These are phyloP conservation scores for Seriola rivoliana DNA, from an alignment of 2,113 vertebrate genomes.

Conservation along the genomic window DNA sequence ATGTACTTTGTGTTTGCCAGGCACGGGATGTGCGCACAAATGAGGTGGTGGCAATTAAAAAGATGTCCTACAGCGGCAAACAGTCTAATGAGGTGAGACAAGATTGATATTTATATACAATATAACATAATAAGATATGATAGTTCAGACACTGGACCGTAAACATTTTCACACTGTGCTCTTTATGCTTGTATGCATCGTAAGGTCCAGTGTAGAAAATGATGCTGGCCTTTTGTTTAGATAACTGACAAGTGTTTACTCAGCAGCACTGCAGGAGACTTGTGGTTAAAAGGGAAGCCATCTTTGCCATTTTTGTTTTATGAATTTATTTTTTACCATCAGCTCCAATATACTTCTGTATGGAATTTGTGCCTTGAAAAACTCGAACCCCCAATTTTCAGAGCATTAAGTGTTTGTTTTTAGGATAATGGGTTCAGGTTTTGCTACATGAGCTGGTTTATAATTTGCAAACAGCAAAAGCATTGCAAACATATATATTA, in stretches of 20 bases:
- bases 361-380: too few relatives aligned
- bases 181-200: neutral
- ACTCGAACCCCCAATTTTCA: too few relatives aligned
- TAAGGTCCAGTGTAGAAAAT: neutral
- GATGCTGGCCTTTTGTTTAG: too few relatives aligned
- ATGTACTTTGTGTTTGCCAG: slow-evolving; percentile 74
- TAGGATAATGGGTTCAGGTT: too few relatives aligned
- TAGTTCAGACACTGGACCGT: neutral
- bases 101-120: neutral
- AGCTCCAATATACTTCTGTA: neutral
- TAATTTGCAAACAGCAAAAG: too few relatives aligned
- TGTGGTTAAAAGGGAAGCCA: neutral
- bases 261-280: neutral
- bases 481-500: too few relatives aligned
- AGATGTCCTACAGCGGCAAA: slow-evolving; percentile 99
- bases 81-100: slow-evolving; percentile 95
- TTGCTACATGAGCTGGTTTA: too few relatives aligned
- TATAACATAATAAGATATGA: neutral
- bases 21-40: slow-evolving; percentile 97
- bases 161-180: neutral
- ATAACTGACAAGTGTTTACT: neutral
- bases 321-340: too few relatives aligned
- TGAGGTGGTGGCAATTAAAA: slow-evolving; percentile 99
- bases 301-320: neutral
- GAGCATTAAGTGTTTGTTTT: too few relatives aligned